Evolutionary conservation across 2,888 invertebrate genomes (phyloP).

Genomic region (Cyclophora punctaria): DNA sequence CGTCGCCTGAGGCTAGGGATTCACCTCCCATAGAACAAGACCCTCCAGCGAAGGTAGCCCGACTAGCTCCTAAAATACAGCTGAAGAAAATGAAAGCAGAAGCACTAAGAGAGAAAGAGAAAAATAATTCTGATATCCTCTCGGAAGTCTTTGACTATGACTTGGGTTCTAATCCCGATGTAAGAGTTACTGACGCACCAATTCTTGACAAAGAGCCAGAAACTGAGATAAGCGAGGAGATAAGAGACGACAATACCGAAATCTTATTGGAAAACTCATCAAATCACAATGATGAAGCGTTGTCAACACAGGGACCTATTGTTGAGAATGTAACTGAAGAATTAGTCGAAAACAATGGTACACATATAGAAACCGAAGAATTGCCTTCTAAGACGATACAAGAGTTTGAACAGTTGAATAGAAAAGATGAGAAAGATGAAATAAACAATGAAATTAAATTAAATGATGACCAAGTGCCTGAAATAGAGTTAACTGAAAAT

Average conservation of each 20-base stretch:
- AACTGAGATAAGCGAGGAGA: too few species aligned
- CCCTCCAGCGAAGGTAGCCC: constrained; percentile 66
- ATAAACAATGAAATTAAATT: constrained; percentile 4
- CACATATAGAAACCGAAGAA: constrained; percentile 2
- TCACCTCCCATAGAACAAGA: constrained; percentile 55
- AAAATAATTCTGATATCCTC: constrained; percentile 19
- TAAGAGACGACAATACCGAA: too few species aligned
- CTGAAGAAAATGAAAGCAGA: constrained; percentile 70
- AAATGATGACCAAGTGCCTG: constrained; percentile 9
- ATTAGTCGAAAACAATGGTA: not conserved
- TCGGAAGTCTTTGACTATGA: constrained; percentile 8
- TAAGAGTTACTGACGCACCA: constrained; percentile 10
- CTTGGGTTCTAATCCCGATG: constrained; percentile 5
- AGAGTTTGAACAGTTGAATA: too few species aligned
- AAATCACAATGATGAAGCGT: too few species aligned
- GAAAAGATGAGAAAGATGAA: constrained; percentile 5
- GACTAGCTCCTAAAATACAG: constrained; percentile 71
- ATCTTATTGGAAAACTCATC: too few species aligned
- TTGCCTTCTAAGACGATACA: too few species aligned
- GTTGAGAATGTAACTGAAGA: constrained; percentile 1
- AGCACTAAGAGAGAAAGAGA: constrained; percentile 48
- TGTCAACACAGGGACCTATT: too few species aligned
- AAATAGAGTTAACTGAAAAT: constrained; percentile 17
- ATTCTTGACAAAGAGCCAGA: too few species aligned
- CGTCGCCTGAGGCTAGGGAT: constrained; percentile 56